Evolutionary conservation across 2,113 vertebrate genomes (phyloP), one percentile per base, ranked within the genome.

Genomic region (Pangasianodon hypophthalmus): DNA sequence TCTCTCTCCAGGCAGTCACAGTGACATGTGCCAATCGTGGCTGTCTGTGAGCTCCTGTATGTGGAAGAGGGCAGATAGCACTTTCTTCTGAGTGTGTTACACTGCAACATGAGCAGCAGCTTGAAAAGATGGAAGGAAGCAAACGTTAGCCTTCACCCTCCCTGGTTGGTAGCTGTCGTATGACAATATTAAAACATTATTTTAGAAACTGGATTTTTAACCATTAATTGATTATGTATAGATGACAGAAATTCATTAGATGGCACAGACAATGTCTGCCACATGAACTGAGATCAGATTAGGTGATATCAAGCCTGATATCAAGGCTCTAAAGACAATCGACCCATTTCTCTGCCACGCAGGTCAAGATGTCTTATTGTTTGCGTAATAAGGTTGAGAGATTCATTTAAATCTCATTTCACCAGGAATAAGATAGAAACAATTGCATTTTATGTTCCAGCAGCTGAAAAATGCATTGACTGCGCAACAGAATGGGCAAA

Each of bases 401-500:
- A 87, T 86, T 26, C n/a, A 24, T 58, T 64, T 56, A 77, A 56
- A 88, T 19, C 44, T 16, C 54, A 80, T 90, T 86, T 86, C n/a
- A n/a, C n/a, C 11, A 80, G 44, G 44, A 62, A 86, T 46, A 46
- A 41, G 46, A 60, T 86, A 71, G 41, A 87, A 44, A 44, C 48
- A 79, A 67, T 54, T 48, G 24, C 21, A 21, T 60, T 60, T 60
- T 60, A 82, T 56, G 37, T 90, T 19, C 24, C 37, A 90, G 32
- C 21, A 60, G 62, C 46, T 67, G 60, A 69, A 54, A 32, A 84
- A 75, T 84, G 52, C 37, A 56, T 24, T 26, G 62, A 29, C 18
- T 29, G 7, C 50, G 83, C 69, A 85, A 71, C 11, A 29, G 26
- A 91, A 73, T 58, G 29, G 62, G 18, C 29, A 41, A 85, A 85